Base-by-base conservation (phyloP, 2,888 invertebrate genomes). In the Leptodirus hochenwartii region DNA sequence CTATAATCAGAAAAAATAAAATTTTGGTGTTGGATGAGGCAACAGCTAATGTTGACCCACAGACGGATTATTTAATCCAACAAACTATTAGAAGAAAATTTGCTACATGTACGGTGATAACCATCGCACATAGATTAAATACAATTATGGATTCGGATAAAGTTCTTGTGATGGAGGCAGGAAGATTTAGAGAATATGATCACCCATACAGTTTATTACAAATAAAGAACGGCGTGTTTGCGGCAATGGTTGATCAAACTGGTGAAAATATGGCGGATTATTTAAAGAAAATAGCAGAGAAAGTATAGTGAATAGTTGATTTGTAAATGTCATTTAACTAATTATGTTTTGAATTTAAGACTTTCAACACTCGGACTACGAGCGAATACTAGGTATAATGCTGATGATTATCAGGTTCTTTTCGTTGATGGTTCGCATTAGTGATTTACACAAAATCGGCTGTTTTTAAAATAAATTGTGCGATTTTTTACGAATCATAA, bases 91-190 rank as follows among this genome's bases (percentile, higher is more conserved):
- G 79, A 37, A 61, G 60, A 27, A 78, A 79, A 49, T 84, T 84
- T 49, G 64, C 62, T 1, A 61, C 69, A 20, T 84, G 82, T 48
- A 81, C 84, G 0, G 82, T 87, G 14, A 62, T 87, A 25, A 85
- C 84, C 1, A 80, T 87, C 27, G 85, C 85, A 13, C 85, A 87
- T 54, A 64, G 85, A 20, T 62, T 88, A 8, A 72, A 85, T 45
- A 87, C 85, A 0, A 76, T 87, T 30, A 82, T 87, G 75, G 84
- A 87, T 54, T 80, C 78, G 0, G 80, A 84, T 56, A 69, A 72
- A 54, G 74, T 85, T 32, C 50, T 85, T 38, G 82, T 85, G 10
- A 71, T 87, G 67, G 77, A 80, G 46, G 73, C 74, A 22, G 87
- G 87, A 0, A 69, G 29, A 24, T 63, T 75, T 45, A 66, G 68